A percentile compares a stretch with the other conserved stretches of the same genome.
These are phyloP conservation scores for Neuroterus valhalla DNA, from an alignment of 1,140 invertebrate species.

Conservation along the genomic window DNA sequence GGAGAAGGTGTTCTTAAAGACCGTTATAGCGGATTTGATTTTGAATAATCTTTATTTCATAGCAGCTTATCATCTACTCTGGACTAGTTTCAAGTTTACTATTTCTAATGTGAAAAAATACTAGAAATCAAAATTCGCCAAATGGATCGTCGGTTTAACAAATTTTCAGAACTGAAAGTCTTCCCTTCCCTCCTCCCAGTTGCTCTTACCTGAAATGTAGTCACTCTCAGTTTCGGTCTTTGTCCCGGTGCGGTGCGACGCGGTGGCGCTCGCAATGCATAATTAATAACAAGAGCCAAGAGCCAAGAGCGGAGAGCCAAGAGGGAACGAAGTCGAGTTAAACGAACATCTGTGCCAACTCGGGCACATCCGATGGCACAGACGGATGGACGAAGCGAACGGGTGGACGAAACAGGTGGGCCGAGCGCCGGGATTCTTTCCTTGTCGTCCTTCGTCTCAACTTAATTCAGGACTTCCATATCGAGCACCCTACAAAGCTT, in stretches of 20 bases:
- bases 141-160: too few species aligned
- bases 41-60: too few species aligned
- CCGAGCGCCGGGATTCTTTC: conserved; percentile 49
- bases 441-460: conserved; percentile 39
- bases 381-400: conserved; percentile 41
- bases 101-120: too few species aligned
- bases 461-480: conserved; percentile 16
- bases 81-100: too few species aligned
- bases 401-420: conserved; percentile 57
- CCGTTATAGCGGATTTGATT: too few species aligned
- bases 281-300: conserved; percentile 52
- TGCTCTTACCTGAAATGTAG: conserved; percentile 28
- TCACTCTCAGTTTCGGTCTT: conserved; percentile 49
- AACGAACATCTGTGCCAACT: conserved; percentile 57
- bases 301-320: conserved; percentile 42
- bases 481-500: conserved; percentile 5
- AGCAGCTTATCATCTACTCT: too few species aligned
- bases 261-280: conserved; percentile 55
- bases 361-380: conserved; percentile 48
- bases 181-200: not conserved
- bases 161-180: too few species aligned
- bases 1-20: too few species aligned
- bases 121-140: too few species aligned
- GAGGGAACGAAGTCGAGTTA: conserved; percentile 47
- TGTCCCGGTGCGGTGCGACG: too few species aligned